Evolutionary conservation across 1,140 invertebrate genomes (phyloP).

Genomic region (Anastrepha obliqua): DNA sequence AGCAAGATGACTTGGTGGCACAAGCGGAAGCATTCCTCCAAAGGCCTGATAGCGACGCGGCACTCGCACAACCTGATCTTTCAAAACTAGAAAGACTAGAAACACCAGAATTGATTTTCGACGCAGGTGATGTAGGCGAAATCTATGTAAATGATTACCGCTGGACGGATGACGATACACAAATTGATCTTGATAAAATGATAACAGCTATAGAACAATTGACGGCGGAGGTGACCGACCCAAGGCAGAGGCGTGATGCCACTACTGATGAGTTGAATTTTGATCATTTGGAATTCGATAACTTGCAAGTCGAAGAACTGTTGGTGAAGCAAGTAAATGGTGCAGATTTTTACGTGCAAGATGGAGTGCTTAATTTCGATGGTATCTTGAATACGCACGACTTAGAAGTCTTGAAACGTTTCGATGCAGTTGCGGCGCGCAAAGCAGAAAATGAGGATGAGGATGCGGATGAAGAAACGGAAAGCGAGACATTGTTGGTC

Average conservation of each 20-base stretch:
- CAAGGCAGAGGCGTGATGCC: slow-evolving; percentile 60
- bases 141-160: slow-evolving; percentile 62
- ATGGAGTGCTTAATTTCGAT: slow-evolving; percentile 62
- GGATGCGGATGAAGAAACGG: background rate
- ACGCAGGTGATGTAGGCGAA: slow-evolving; percentile 60
- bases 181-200: slow-evolving; percentile 59
- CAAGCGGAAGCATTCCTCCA: slow-evolving; percentile 55
- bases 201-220: slow-evolving; percentile 62
- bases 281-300: slow-evolving; percentile 64
- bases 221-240: slow-evolving; percentile 49
- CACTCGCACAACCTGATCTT: background rate
- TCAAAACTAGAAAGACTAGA: slow-evolving; percentile 56
- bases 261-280: slow-evolving; percentile 57
- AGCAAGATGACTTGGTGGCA: slow-evolving; percentile 63
- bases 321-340: slow-evolving; percentile 64
- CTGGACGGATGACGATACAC: slow-evolving; percentile 63
- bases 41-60: background rate
- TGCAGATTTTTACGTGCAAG: slow-evolving; percentile 63
- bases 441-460: slow-evolving; percentile 31
- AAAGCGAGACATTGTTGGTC: slow-evolving; percentile 45
- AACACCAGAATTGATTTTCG: slow-evolving; percentile 60
- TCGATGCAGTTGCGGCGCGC: background rate
- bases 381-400: slow-evolving; percentile 63
- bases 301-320: slow-evolving; percentile 59
- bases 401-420: slow-evolving; percentile 59